Evolutionary conservation across 2,113 vertebrate species (phyloP).

Genomic region (Strigops habroptila): DNA sequence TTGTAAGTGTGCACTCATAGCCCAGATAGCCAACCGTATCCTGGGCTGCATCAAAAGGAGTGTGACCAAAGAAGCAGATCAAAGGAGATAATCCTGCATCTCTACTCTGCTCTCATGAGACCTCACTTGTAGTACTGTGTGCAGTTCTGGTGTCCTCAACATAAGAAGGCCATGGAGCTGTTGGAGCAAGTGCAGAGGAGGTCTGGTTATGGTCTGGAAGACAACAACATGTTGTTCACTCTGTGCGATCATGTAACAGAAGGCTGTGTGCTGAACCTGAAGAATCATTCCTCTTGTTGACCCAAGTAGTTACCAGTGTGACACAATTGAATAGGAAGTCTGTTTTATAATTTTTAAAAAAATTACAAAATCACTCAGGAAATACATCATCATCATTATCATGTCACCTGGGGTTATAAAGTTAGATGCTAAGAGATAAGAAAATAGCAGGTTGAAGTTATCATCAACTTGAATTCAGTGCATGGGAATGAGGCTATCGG

Average conservation of each 20-base stretch:
- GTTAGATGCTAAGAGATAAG: background rate
- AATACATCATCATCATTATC: background rate
- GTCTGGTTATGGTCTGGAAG: background rate
- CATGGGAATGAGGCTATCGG: fast-evolving
- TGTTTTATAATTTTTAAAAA: background rate
- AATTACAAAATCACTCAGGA: background rate
- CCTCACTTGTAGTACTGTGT: background rate
- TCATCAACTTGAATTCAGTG: background rate
- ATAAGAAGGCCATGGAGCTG: background rate
- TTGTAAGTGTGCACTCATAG: background rate
- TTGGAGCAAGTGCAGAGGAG: background rate
- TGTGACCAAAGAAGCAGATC: background rate
- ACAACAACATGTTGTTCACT: fast-evolving
- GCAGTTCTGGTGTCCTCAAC: background rate
- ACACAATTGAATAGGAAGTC: background rate
- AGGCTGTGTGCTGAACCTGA: background rate
- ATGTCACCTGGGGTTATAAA: background rate
- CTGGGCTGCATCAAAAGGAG: background rate
- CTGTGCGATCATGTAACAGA: fast-evolving
- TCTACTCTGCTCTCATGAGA: background rate
- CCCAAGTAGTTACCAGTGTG: background rate
- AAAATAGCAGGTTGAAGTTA: background rate
- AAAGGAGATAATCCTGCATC: background rate
- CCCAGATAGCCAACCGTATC: background rate
- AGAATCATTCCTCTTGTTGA: background rate